Percentiles rank a stretch among this genome's conserved stretches.
These are phyloP conservation scores for Drosophila hamatofila DNA, from an alignment of 2,888 invertebrate genomes.

Conservation along the genomic window DNA sequence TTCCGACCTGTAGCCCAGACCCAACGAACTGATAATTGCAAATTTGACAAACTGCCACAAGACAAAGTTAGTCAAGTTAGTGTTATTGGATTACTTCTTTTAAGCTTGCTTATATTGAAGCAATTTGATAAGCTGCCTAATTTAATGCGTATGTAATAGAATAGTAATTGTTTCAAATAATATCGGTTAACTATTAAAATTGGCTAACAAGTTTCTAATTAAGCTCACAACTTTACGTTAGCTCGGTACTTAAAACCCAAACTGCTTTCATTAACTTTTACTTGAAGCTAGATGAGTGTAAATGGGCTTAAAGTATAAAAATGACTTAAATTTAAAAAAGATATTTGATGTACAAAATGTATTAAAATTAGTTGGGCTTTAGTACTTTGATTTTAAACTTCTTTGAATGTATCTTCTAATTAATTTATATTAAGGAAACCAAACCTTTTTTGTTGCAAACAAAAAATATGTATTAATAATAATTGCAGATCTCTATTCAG, in stretches of 20 bases:
- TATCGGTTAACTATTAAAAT: constrained; percentile 5
- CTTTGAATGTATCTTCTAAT: no score
- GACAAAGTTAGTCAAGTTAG: background rate
- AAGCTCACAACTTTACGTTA: background rate
- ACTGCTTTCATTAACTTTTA: background rate
- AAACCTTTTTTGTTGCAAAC: no score
- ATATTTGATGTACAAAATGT: no score
- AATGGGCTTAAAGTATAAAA: background rate
- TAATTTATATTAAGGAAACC: no score
- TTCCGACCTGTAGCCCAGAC: background rate
- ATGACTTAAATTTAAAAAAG: no score
- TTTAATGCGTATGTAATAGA: background rate
- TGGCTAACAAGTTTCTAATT: background rate
- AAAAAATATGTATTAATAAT: no score
- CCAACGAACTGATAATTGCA: constrained; percentile 11
- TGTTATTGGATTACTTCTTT: background rate
- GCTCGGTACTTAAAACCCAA: background rate
- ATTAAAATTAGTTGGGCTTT: no score
- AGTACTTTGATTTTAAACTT: no score
- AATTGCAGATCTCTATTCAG: no score
- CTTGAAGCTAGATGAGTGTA: background rate
- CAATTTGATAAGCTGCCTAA: background rate
- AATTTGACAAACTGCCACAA: constrained; percentile 3
- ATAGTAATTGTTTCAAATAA: background rate
- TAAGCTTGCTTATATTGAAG: background rate